Evolutionary conservation across 2,888 invertebrate genomes (phyloP).

Genomic region (Maniola hyperantus): DNA sequence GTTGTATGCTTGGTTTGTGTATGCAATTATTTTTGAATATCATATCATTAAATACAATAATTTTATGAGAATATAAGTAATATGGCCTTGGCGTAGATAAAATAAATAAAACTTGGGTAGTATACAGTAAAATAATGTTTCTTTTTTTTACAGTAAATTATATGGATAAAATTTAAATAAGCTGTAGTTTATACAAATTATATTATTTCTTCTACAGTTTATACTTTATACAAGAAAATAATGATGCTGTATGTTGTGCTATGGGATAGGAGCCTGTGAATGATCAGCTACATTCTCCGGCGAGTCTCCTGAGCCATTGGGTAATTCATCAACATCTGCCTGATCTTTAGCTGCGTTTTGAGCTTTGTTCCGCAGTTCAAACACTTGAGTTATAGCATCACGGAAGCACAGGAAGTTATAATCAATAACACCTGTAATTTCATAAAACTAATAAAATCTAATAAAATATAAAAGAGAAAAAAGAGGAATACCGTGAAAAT

Average conservation of each 20-base stretch:
- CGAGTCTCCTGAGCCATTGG: constrained; percentile 68
- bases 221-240: constrained; percentile 36
- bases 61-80: too few species aligned
- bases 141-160: constrained; percentile 40
- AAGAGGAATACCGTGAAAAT: too few species aligned
- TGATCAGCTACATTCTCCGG: constrained; percentile 65
- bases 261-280: constrained; percentile 60
- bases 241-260: constrained; percentile 50
- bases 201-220: constrained; percentile 31
- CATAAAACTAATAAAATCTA: too few species aligned
- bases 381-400: constrained; percentile 97
- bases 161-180: constrained; percentile 40
- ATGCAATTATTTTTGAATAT: too few species aligned
- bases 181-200: constrained; percentile 40
- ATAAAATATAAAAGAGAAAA: too few species aligned
- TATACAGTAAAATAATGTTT: constrained; percentile 27
- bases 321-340: constrained; percentile 55
- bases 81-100: too few species aligned
- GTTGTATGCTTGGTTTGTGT: too few species aligned
- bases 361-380: constrained; percentile 91
- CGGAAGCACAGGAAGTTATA: constrained; percentile 99
- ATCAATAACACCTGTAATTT: constrained; percentile 93
- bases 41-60: too few species aligned
- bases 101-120: neutral
- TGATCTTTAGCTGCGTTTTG: constrained; percentile 67